Evolutionary conservation across 2,113 vertebrate species (phyloP).

Genomic region (Zapornia atra): DNA sequence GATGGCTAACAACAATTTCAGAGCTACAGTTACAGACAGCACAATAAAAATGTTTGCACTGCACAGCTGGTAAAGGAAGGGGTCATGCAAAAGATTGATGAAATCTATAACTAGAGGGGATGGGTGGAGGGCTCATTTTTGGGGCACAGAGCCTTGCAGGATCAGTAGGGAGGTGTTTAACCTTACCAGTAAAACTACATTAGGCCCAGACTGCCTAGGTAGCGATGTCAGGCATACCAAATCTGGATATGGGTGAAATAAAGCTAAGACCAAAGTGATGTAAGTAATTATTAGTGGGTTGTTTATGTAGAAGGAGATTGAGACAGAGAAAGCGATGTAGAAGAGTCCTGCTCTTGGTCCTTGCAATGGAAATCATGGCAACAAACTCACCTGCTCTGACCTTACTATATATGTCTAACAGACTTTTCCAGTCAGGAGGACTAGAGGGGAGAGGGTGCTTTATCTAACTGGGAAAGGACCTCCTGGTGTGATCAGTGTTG

Average conservation of each 20-base stretch:
- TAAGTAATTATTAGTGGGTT: background rate
- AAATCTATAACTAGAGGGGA: background rate
- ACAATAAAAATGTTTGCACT: background rate
- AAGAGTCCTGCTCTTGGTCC: background rate
- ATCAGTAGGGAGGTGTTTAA: background rate
- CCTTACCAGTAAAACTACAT: background rate
- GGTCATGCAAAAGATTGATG: background rate
- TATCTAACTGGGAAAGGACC: background rate
- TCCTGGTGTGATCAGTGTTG: background rate
- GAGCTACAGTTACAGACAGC: background rate
- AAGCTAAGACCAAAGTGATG: background rate
- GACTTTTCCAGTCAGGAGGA: background rate
- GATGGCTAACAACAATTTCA: background rate
- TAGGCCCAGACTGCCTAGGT: accelerated
- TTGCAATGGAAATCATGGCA: background rate
- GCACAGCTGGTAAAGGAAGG: background rate
- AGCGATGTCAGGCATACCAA: background rate
- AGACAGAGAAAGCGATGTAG: background rate
- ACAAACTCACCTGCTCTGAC: background rate
- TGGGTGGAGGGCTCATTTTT: background rate
- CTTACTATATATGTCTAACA: background rate
- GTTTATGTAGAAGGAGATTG: background rate
- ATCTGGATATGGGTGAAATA: background rate
- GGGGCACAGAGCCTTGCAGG: background rate
- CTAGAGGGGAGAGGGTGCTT: background rate